Evolutionary conservation across 2,113 vertebrate genomes (phyloP), one percentile per base, ranked within the genome.

Genomic region (Bucco capensis): DNA sequence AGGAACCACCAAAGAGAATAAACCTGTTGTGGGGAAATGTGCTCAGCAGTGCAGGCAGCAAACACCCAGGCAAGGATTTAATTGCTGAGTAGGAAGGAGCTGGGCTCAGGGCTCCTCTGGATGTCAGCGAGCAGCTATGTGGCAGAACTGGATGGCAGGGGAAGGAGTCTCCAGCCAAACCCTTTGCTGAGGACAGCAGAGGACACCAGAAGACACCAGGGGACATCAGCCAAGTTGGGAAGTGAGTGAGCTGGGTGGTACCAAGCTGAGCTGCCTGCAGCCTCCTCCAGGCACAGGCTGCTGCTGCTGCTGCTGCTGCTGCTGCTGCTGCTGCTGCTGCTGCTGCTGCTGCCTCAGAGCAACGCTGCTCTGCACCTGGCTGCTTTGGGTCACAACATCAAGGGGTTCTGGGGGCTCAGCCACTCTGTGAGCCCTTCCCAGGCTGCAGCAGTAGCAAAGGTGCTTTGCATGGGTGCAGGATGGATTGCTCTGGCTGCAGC

Each of bases 81-180:
- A 93, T 94, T 89, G 85, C 6, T 5, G 14, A 1, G 42, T 37
- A 49, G 56, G 27, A 61, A 50, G 35, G 73, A 33, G 40, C 53
- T 88, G 3, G 6, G 88, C 50, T 38, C 81, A 14, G 93, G 88
- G 79, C 61, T 58, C 58, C 81, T 25, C 51, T 47, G 73, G 31
- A 1, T 77, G 38, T 95, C 95, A 96, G 92, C 53, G 12, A 64
- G 92, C 90, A 96, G 94, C 84, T 79, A 97, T 96, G 96, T 67
- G 21, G 96, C 91, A 93, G 86, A 96, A 89, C 95, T 82, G 94
- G 93, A 79, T 96, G 88, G 12, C 18, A 74, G 82, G 83, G 90
- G 75, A 90, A 86, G 91, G 95, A 93, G 91, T 56, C 93, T 49
- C 80, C 82, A 4, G 56, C 18, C 47, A 80, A 69, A 80, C 61